Evolutionary conservation across 2,113 vertebrate species (phyloP).

Genomic region (Phaethornis superciliosus): DNA sequence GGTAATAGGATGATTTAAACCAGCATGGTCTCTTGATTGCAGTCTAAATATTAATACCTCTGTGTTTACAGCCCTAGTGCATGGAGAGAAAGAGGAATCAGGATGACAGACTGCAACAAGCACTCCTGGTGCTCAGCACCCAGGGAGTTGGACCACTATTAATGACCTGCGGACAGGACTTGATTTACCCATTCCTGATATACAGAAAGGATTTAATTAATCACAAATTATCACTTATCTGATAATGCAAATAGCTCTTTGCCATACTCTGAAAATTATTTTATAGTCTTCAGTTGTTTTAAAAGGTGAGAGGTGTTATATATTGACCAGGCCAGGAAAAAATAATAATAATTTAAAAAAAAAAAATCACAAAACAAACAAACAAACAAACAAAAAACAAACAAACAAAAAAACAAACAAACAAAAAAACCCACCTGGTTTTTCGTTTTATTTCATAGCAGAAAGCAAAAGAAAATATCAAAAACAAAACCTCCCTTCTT

Average conservation of each 20-base stretch:
- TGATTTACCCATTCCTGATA: background rate
- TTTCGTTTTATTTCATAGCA: background rate
- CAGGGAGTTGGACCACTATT: background rate
- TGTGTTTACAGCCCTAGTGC: background rate
- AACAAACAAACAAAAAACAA: background rate
- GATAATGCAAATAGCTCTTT: background rate
- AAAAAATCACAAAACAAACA: too few species aligned
- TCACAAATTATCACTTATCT: slow-evolving; percentile 8
- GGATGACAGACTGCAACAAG: background rate
- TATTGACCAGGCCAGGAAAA: background rate
- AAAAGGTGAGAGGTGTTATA: background rate
- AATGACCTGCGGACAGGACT: background rate
- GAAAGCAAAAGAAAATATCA: background rate
- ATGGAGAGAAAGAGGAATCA: background rate
- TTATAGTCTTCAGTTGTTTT: background rate
- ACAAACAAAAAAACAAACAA: background rate
- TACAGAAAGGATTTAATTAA: background rate
- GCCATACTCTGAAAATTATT: background rate
- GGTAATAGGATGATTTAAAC: slow-evolving; percentile 48
- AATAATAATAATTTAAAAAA: too few species aligned
- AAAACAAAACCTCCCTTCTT: background rate
- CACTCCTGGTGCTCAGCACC: background rate
- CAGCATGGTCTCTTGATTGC: slow-evolving; percentile 39
- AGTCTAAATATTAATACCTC: slow-evolving; percentile 28
- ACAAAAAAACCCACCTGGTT: background rate